A percentile compares a stretch with the other conserved stretches of the same genome.
These are phyloP conservation scores for Limnephilus lunatus DNA, from an alignment of 2,888 invertebrate species.

Conservation along the genomic window DNA sequence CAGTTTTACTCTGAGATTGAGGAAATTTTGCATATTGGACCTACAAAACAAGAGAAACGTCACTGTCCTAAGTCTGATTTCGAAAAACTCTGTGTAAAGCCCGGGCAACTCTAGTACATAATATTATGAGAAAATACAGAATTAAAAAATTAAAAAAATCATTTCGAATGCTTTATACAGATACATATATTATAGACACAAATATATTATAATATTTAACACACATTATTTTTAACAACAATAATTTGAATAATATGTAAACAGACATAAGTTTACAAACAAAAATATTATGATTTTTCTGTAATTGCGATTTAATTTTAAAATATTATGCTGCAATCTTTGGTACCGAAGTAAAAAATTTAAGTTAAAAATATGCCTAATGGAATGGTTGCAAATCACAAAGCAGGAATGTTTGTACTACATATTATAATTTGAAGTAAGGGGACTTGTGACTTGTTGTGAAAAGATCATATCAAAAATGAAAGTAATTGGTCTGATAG, in stretches of 20 bases:
- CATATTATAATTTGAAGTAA: background rate
- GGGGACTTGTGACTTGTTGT: background rate
- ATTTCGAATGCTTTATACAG: background rate
- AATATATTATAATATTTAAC: background rate
- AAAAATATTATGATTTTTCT: background rate
- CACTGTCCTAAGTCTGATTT: no score
- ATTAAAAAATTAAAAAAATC: background rate
- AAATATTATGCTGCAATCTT: background rate
- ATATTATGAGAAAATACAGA: background rate
- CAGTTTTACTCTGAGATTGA: no score
- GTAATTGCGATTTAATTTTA: background rate
- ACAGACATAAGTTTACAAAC: background rate
- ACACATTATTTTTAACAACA: background rate
- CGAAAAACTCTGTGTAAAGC: no score
- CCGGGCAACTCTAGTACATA: no score
- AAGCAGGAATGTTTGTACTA: background rate
- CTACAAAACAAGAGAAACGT: no score
- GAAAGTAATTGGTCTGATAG: no score
- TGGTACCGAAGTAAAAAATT: background rate
- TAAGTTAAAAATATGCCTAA: background rate
- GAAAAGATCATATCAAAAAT: no score
- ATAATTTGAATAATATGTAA: background rate
- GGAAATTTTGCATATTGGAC: no score
- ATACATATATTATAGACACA: background rate
- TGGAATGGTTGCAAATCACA: background rate